Conservation (phyloP, 2,797 vertebrate species). For the Bufotes viridis region DNA sequence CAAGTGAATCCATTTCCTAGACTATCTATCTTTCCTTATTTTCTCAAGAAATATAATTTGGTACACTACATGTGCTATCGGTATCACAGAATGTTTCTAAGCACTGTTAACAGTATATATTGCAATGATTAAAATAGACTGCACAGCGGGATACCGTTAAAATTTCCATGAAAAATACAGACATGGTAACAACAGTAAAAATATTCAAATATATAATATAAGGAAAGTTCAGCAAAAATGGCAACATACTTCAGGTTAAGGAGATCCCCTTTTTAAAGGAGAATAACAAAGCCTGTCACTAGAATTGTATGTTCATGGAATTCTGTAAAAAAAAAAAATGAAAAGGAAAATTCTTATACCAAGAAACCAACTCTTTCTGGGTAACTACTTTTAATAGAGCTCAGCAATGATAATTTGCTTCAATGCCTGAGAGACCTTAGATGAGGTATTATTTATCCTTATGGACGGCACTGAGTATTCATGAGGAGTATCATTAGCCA, state of each 20-base stretch:
- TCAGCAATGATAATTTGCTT: too few relatives aligned
- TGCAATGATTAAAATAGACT: conserved; percentile 25
- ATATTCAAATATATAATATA: conserved; percentile 10
- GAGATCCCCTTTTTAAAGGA: background rate
- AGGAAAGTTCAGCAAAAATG: background rate
- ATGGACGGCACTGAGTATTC: too few relatives aligned
- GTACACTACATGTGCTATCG: conserved; percentile 8
- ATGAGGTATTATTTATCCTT: too few relatives aligned
- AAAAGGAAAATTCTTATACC: too few relatives aligned
- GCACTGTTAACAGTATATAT: conserved; percentile 27
- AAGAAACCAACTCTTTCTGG: too few relatives aligned
- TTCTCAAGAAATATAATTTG: conserved; percentile 37
- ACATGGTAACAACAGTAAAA: background rate
- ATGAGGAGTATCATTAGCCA: too few relatives aligned
- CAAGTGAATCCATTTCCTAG: conserved; percentile 41
- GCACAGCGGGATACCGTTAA: background rate
- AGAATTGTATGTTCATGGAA: background rate
- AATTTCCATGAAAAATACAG: conserved; percentile 15
- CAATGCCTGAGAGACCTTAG: too few relatives aligned
- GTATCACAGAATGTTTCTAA: conserved; percentile 20
- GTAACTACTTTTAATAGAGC: too few relatives aligned
- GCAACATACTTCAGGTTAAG: background rate
- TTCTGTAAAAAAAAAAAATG: too few relatives aligned
- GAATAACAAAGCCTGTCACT: background rate
- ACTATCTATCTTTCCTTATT: conserved; percentile 15